Percentiles rank a stretch among this genome's conserved stretches.
Evolutionary conservation across 2,888 invertebrate genomes (phyloP).

Genomic region (Luperina testacea): DNA sequence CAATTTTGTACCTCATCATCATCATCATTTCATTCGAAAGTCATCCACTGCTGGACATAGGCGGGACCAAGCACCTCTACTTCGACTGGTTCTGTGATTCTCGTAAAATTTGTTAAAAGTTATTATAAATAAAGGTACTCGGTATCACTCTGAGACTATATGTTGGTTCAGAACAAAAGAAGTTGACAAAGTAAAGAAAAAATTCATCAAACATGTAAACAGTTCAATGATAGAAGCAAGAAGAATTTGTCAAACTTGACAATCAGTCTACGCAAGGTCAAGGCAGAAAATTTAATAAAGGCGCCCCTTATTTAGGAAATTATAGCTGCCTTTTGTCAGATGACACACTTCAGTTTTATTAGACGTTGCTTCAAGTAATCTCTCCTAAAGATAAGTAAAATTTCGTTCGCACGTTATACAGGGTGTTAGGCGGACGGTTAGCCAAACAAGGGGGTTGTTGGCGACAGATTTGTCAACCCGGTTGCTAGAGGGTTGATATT

Average conservation of each 20-base stretch:
- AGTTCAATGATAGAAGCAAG: background rate
- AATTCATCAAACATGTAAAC: background rate
- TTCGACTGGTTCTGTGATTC: too few relatives aligned
- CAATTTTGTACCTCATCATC: too few relatives aligned
- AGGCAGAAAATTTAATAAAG: conserved; percentile 55
- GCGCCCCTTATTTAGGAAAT: conserved; percentile 20
- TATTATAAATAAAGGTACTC: background rate
- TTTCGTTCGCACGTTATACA: conserved; percentile 16
- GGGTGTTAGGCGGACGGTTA: background rate
- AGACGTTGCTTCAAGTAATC: conserved; percentile 41
- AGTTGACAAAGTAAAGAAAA: background rate
- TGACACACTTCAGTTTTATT: conserved; percentile 55
- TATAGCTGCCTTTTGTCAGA: conserved; percentile 34
- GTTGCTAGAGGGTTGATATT: too few relatives aligned
- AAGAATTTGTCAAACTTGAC: background rate
- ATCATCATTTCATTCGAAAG: too few relatives aligned
- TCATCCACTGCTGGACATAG: too few relatives aligned
- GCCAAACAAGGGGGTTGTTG: background rate
- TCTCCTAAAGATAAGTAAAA: conserved; percentile 21
- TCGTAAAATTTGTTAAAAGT: background rate
- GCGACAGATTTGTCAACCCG: too few relatives aligned
- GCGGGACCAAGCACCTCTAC: too few relatives aligned
- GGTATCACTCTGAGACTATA: too few relatives aligned
- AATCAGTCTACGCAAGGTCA: conserved; percentile 11
- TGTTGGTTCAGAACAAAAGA: too few relatives aligned